Base-by-base conservation (phyloP, 2,888 invertebrate genomes). In the Xanthorhoe designata region DNA sequence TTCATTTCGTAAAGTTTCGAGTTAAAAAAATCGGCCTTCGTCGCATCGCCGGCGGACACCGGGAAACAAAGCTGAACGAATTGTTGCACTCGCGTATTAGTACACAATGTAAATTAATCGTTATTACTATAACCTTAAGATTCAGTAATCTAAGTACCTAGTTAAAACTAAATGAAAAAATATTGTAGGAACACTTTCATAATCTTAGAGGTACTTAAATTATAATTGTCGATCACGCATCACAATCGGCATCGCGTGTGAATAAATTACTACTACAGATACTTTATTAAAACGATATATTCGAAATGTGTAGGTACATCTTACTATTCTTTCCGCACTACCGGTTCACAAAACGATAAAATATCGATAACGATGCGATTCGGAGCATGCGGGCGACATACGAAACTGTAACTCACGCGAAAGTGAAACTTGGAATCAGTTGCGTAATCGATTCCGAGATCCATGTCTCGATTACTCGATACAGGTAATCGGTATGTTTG, bases 381-480 rank as follows among this genome's bases (percentile, higher is more conserved):
- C 71, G 76, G 74, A 77, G 74, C 66, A 69, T 77, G 74, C 64
- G 62, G 75, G 74, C 75, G 80, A 78, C 76, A 76, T 74, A 74
- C 80, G 70, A 86, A 89, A 88, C 83, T 81, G 85, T 90, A 90
- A 86, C 85, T 89, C 87, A 88, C 82, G 82, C 80, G 87, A 92
- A 92, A 92, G 92, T 92, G 92, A 92, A 91, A 91, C 89, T 86
- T 83, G 78, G 75, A 81, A 84, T 84, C 82, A 75, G 60, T 91
- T 89, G 83, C 82, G 83, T 84, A 89, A 84, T 78, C 75, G 75
- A 78, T 80, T 78, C 73, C 75, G 76, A 82, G 84, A 82, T 81
- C 80, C 76, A 76, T 61, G 74, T 24, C 74, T 78, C 78, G 81
- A 82, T 84, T 84, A 85, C 83, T 79, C 77, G 80, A 83, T 79